phyloP scores from a whole-genome alignment of 2,888 invertebrate genomes.

The Clistopyga incitator region DNA sequence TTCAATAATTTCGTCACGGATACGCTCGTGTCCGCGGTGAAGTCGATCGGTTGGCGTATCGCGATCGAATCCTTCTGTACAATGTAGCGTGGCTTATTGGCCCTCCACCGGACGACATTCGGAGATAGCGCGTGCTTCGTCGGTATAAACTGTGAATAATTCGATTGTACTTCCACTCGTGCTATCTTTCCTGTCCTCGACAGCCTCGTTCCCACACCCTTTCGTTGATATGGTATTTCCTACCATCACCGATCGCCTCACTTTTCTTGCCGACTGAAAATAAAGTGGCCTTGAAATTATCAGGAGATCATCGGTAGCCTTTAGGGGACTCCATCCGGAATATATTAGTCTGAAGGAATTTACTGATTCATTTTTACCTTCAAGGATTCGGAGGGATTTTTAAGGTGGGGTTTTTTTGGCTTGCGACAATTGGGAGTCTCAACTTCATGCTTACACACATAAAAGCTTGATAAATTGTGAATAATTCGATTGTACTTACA shows the following conservation, averaged over 20 bases:
- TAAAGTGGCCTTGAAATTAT: background rate
- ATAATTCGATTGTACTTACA: conserved; percentile 68
- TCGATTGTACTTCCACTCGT: conserved; percentile 66
- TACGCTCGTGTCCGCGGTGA: conserved; percentile 75
- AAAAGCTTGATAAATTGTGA: conserved; percentile 68
- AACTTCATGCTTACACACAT: too few species aligned
- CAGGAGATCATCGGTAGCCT: background rate
- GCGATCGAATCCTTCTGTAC: conserved; percentile 40
- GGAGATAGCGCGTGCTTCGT: conserved; percentile 64
- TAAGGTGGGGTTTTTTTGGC: background rate
- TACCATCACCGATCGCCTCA: background rate
- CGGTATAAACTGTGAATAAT: conserved; percentile 69
- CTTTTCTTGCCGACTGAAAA: background rate
- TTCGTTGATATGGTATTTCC: conserved; percentile 25
- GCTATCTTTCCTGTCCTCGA: conserved; percentile 7
- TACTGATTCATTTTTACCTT: too few species aligned
- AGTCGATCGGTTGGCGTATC: conserved; percentile 56
- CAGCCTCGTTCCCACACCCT: conserved; percentile 37
- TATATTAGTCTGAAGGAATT: too few species aligned
- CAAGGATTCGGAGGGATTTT: background rate
- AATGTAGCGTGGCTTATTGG: conserved; percentile 37
- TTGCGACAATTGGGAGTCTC: too few species aligned
- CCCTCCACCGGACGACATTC: conserved; percentile 33
- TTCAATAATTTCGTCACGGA: conserved; percentile 77
- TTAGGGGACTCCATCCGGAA: background rate